Conservation (phyloP, 2,888 invertebrate genomes). For the Steromphala cineraria region DNA sequence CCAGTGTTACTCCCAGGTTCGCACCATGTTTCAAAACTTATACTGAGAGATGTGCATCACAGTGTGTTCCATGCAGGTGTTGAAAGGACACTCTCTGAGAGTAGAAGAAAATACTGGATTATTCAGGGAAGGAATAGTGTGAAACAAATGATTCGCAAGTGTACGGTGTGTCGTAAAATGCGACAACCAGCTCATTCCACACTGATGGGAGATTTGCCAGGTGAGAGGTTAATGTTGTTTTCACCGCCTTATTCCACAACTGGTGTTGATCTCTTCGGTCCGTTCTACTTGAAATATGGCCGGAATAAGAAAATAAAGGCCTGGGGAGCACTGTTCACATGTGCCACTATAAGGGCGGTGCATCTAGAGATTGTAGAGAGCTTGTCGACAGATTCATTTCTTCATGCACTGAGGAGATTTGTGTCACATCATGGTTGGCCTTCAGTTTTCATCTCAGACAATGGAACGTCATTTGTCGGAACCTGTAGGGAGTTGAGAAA, state of each 20-base stretch:
- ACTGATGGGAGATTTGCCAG: slow-evolving; percentile 23
- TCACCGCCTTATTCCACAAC: slow-evolving; percentile 12
- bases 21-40: not conserved
- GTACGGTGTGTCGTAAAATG: slow-evolving; percentile 16
- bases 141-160: not conserved
- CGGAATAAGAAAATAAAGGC: slow-evolving; percentile 16
- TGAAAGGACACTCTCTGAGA: slow-evolving; percentile 19
- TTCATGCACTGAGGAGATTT: slow-evolving; percentile 25
- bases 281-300: slow-evolving; percentile 6
- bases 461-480: not conserved
- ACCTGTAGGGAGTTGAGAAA: not conserved
- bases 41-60: slow-evolving; percentile 7
- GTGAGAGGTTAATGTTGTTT: slow-evolving; percentile 6
- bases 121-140: slow-evolving; percentile 13
- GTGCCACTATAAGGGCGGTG: slow-evolving; percentile 22
- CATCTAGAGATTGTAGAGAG: slow-evolving; percentile 30
- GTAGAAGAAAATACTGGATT: slow-evolving; percentile 10
- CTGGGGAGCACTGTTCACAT: slow-evolving; percentile 26
- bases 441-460: slow-evolving; percentile 21
- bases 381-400: slow-evolving; percentile 27
- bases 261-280: slow-evolving; percentile 26
- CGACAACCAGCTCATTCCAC: not conserved
- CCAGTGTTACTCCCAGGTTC: not conserved
- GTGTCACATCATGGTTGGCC: slow-evolving; percentile 27
- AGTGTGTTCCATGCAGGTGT: not conserved